Evolutionary conservation across 2,888 invertebrate genomes (phyloP), one percentile per base, ranked within the genome.

Genomic region (Torymus texanus): DNA sequence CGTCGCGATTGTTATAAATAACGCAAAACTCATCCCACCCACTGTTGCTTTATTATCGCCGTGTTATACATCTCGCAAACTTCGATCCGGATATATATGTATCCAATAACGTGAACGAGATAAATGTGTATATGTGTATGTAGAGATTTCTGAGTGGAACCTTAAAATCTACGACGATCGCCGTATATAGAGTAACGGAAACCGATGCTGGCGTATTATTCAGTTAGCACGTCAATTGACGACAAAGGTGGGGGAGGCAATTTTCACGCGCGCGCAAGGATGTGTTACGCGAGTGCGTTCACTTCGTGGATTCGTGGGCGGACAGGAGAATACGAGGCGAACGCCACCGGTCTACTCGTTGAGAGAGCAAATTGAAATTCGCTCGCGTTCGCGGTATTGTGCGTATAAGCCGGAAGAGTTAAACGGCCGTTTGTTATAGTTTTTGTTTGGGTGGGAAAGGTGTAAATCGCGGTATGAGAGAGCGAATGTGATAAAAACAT

Each of bases 401-500:
- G 29, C 8, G 29, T 29, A 29, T 29, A 1, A 41, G 41, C 41
- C 10, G 10, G 41, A 41, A 41, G 41, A 41, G 41, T 8, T 41
- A 41, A 41, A 41, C 41, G 41, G 1, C 41, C 41, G 8, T 41
- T 41, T 8, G 5, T 75, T 75, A 75, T 67, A 67, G 59, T 13
- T 55, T 67, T 67, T 67, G n/a, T n/a, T 12, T 11, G 4, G 12
- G 24, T 14, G 62, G 3, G 8, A 24, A 12, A 63, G 12, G 14
- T 41, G 41, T 41, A 8, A 41, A 41, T 41, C 0, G 8, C 1
- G 41, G 41, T 41, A n/a, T 41, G 41, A 14, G 41, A n/a, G 21
- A 51, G 72, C 55, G 72, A 72, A 76, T 63, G 63, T 55, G 75
- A 75, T 75, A 68, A 75, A 75, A 62, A 24, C 41, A 68, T 53